These are phyloP conservation scores for Chrysemys picta DNA, from an alignment of 2,113 vertebrate species.

Conservation along the genomic window DNA sequence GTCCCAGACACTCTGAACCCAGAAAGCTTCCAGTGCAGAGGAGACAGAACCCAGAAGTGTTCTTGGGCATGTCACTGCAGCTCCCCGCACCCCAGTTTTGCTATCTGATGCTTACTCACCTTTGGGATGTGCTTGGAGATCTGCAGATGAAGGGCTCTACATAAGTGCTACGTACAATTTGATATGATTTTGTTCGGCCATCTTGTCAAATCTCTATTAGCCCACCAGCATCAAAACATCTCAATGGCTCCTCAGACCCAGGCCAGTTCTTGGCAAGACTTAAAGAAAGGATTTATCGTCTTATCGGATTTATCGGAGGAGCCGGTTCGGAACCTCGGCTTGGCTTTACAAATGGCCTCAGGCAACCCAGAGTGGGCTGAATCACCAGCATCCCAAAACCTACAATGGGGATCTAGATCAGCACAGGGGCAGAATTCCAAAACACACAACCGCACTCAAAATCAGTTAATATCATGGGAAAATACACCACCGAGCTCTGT, in stretches of 20 bases:
- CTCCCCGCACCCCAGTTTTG: accelerated
- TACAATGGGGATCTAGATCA: conserved; percentile 49
- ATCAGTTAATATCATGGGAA: conserved; percentile 66
- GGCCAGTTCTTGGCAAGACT: neutral
- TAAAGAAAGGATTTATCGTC: neutral
- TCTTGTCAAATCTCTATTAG: neutral
- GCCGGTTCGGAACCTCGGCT: neutral
- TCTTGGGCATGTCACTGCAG: neutral
- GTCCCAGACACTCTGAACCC: accelerated
- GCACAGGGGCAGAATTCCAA: conserved; percentile 49
- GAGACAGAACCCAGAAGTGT: neutral
- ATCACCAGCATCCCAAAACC: conserved; percentile 6
- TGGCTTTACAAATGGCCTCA: neutral
- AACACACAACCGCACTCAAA: conserved; percentile 34
- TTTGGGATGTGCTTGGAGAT: neutral
- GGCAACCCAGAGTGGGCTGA: neutral
- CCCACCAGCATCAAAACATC: neutral
- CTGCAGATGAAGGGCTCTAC: neutral
- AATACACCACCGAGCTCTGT: conserved; percentile 2
- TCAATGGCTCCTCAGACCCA: neutral
- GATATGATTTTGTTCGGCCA: neutral
- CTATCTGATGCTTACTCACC: accelerated
- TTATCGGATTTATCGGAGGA: neutral
- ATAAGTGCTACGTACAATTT: accelerated
- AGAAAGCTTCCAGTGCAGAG: neutral